phyloP scores from a whole-genome alignment of 2,888 invertebrate genomes.

The Eulithis testata region DNA sequence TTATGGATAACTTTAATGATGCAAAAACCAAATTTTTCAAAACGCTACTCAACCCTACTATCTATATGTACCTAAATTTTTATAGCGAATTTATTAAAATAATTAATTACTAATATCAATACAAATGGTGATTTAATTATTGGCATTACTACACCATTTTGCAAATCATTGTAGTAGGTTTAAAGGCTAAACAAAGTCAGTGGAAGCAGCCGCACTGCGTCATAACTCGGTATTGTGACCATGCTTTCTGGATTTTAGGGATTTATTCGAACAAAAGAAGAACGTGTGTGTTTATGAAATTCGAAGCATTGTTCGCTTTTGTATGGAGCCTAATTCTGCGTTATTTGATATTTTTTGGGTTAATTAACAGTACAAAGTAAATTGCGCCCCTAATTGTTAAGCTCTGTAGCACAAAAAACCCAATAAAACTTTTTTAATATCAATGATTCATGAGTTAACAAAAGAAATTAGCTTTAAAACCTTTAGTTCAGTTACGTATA shows the following conservation, averaged over 20 bases:
- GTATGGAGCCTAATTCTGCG: constrained; percentile 19
- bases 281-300: constrained; percentile 31
- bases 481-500: too few relatives aligned
- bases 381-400: neutral
- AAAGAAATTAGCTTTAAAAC: too few relatives aligned
- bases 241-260: constrained; percentile 31
- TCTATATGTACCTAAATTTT: too few relatives aligned
- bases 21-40: too few relatives aligned
- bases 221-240: constrained; percentile 45
- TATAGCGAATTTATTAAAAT: too few relatives aligned
- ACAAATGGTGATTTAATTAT: too few relatives aligned
- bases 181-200: constrained; percentile 38
- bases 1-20: too few relatives aligned
- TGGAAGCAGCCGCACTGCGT: constrained; percentile 51
- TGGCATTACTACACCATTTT: constrained; percentile 20
- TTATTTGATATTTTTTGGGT: constrained; percentile 16
- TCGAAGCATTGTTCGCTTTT: constrained; percentile 28
- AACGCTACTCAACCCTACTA: too few relatives aligned
- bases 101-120: too few relatives aligned
- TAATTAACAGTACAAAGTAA: constrained; percentile 18
- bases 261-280: constrained; percentile 31
- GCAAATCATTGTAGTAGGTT: constrained; percentile 25
- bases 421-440: neutral
- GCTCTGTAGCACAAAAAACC: neutral
- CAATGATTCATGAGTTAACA: neutral